These are phyloP conservation scores for Hyperoodon ampullatus DNA, from an alignment of 2,113 vertebrate genomes.

Conservation along the genomic window DNA sequence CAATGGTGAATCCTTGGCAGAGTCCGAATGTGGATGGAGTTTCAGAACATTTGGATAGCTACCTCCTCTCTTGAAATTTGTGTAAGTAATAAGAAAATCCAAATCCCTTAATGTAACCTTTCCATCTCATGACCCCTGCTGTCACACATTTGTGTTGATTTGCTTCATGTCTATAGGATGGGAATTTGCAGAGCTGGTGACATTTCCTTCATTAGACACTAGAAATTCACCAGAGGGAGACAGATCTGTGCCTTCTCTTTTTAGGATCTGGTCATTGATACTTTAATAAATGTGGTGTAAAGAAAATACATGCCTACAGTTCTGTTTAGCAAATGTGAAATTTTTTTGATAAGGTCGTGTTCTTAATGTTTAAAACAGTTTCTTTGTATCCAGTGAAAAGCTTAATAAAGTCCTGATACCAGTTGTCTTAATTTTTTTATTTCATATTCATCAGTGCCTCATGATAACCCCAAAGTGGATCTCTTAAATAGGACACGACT, in stretches of 20 bases:
- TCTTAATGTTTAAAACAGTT: constrained; percentile 82
- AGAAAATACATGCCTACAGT: constrained; percentile 76
- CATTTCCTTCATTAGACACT: constrained; percentile 69
- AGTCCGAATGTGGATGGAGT: background rate
- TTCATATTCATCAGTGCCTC: constrained; percentile 54
- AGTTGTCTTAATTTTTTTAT: constrained; percentile 58
- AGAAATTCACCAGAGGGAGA: constrained; percentile 82
- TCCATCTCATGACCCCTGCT: constrained; percentile 51
- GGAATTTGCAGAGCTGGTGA: constrained; percentile 67
- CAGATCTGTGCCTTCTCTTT: constrained; percentile 85
- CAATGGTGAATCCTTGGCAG: background rate
- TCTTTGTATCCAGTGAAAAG: constrained; percentile 86
- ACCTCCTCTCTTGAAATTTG: constrained; percentile 4
- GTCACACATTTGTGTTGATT: constrained; percentile 69
- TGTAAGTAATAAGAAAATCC: background rate
- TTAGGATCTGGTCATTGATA: constrained; percentile 85
- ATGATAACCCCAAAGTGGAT: background rate
- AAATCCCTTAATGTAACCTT: background rate
- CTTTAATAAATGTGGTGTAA: constrained; percentile 83
- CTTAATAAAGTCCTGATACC: constrained; percentile 86
- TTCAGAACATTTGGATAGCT: constrained; percentile 3
- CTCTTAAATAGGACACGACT: constrained; percentile 55
- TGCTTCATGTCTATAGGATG: constrained; percentile 67
- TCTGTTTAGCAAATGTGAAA: constrained; percentile 85
- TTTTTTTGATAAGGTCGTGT: constrained; percentile 83